These are phyloP conservation scores for Poeciliopsis turneri DNA, from an alignment of 2,797 vertebrate species.

Conservation along the genomic window DNA sequence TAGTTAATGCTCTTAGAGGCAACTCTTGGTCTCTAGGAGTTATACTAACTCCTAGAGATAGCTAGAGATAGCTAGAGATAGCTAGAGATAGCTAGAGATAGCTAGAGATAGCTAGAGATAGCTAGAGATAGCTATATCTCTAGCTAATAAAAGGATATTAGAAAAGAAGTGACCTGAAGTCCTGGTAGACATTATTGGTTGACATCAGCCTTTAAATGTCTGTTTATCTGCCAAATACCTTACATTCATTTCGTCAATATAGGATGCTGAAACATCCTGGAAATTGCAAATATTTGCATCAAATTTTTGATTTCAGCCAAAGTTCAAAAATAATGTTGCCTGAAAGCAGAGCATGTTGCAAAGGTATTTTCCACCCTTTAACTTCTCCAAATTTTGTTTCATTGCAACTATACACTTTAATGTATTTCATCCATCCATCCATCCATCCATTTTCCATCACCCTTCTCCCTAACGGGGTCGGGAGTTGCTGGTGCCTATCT, in stretches of 20 bases:
- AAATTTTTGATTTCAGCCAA: not conserved
- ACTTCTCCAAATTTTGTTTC: not conserved
- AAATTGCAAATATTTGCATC: not conserved
- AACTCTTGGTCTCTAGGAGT: not conserved
- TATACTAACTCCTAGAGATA: too few relatives aligned
- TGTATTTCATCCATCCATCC: too few relatives aligned
- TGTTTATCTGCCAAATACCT: not conserved
- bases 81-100: too few relatives aligned
- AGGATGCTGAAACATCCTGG: not conserved
- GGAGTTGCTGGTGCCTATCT: too few relatives aligned
- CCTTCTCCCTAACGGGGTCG: too few relatives aligned
- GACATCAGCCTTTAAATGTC: conserved; percentile 3
- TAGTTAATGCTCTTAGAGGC: not conserved
- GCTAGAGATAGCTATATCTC: too few relatives aligned
- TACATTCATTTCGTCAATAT: not conserved
- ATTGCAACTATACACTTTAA: not conserved
- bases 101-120: too few relatives aligned
- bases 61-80: not conserved
- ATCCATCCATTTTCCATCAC: too few relatives aligned
- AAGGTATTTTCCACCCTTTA: not conserved
- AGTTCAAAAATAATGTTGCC: not conserved
- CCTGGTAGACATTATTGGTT: conserved; percentile 11
- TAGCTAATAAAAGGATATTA: not conserved
- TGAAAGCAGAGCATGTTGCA: not conserved
- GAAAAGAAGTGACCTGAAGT: not conserved